phyloP scores from a whole-genome alignment of 2,797 vertebrate genomes.

The Ispidina lecontei region DNA sequence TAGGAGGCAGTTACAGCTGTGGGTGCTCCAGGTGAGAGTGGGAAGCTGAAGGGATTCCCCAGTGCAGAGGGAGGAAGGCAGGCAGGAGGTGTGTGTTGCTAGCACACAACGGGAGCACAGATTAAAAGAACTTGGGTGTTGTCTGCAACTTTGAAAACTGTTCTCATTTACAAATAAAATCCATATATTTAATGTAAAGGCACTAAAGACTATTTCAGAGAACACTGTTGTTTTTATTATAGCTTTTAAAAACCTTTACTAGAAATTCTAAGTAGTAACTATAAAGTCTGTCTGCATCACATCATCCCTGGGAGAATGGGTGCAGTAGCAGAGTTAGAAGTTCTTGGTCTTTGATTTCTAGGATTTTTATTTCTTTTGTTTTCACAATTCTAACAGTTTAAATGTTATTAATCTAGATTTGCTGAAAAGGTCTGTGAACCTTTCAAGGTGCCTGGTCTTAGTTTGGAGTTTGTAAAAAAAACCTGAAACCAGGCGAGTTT shows the following conservation, averaged over 20 bases:
- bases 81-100: neutral
- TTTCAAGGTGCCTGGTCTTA: conserved; percentile 14
- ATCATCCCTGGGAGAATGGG: neutral
- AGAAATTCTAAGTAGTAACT: neutral
- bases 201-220: neutral
- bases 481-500: conserved; percentile 34
- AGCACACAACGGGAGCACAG: neutral
- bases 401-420: conserved; percentile 35
- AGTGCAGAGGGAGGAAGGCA: neutral
- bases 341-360: conserved; percentile 53
- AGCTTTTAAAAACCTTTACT: neutral
- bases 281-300: neutral
- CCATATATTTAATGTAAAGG: neutral
- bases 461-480: conserved; percentile 43
- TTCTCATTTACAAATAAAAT: neutral
- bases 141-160: neutral
- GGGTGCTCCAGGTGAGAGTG: neutral
- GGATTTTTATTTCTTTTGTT: neutral
- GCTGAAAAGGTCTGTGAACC: conserved; percentile 37
- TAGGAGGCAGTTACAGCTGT: neutral
- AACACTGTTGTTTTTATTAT: neutral
- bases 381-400: conserved; percentile 10
- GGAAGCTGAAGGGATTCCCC: neutral
- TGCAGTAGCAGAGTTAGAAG: conserved; percentile 50
- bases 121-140: neutral